These are phyloP conservation scores for Pseudachorutes palmiensis DNA, from an alignment of 1,140 invertebrate genomes.

Conservation along the genomic window DNA sequence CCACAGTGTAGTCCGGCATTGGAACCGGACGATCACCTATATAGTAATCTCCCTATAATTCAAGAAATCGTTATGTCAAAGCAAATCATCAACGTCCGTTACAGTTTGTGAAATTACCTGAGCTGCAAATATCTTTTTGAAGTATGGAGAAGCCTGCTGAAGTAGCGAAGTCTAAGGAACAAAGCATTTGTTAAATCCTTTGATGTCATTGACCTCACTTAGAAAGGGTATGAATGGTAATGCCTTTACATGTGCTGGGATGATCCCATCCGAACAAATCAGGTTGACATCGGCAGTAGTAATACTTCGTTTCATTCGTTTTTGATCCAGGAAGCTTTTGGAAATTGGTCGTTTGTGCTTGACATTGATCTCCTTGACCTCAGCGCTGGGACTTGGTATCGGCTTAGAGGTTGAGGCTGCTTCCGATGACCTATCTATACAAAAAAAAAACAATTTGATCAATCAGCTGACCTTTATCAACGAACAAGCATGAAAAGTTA, in stretches of 20 bases:
- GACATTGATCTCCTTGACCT: too few relatives aligned
- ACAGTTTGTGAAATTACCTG: conserved; percentile 9
- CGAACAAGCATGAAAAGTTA: too few relatives aligned
- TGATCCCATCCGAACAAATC: conserved; percentile 20
- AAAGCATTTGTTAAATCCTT: neutral
- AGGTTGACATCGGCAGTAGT: conserved; percentile 15
- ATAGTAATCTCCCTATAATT: conserved; percentile 3
- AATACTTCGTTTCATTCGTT: neutral
- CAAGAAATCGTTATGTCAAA: neutral
- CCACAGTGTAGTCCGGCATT: conserved; percentile 3
- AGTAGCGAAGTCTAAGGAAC: conserved; percentile 1
- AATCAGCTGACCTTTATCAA: too few relatives aligned
- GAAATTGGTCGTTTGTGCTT: too few relatives aligned
- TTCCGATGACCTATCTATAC: too few relatives aligned
- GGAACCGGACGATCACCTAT: neutral
- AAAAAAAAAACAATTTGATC: too few relatives aligned
- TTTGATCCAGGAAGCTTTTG: conserved; percentile 1
- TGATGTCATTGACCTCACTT: neutral
- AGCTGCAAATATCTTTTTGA: conserved; percentile 3
- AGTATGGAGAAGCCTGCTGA: conserved; percentile 11
- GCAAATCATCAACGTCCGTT: too few relatives aligned
- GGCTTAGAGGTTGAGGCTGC: too few relatives aligned
- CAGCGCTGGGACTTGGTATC: too few relatives aligned
- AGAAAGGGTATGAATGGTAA: neutral
- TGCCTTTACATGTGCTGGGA: conserved; percentile 14